phyloP scores from a whole-genome alignment of 2,797 vertebrate species.

The Coendou prehensilis region DNA sequence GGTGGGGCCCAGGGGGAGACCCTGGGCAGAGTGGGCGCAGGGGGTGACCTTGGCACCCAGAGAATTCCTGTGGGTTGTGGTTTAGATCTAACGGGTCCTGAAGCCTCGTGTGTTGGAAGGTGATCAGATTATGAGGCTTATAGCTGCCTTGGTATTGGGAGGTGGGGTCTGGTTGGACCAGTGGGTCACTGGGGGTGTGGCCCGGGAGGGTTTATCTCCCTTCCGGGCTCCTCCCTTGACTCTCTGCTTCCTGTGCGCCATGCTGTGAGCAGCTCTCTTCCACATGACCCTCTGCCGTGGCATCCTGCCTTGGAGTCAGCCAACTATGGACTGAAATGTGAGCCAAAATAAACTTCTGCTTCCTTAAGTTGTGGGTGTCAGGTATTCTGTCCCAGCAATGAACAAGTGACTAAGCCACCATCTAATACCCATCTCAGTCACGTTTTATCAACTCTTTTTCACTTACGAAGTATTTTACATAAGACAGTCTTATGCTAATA shows the following conservation, averaged over 20 bases:
- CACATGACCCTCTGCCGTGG: neutral
- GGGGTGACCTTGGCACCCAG: no score
- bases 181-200: neutral
- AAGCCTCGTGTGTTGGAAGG: neutral
- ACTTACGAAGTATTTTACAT: neutral
- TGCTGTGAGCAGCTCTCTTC: neutral
- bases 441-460: neutral
- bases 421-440: neutral
- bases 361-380: no score
- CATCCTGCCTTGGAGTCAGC: neutral
- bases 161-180: neutral
- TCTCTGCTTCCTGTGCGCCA: neutral
- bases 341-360: neutral
- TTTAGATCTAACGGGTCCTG: neutral
- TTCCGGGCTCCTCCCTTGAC: neutral
- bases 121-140: neutral
- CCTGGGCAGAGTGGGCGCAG: no score
- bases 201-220: neutral
- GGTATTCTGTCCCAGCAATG: neutral
- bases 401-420: neutral
- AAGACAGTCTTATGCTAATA: neutral
- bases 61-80: neutral
- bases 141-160: neutral
- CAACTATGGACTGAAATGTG: neutral
- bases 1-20: rapidly evolving